Evolutionary conservation across 2,888 invertebrate species (phyloP), one percentile per base, ranked within the genome.

Genomic region (Cerastis rubricosa): DNA sequence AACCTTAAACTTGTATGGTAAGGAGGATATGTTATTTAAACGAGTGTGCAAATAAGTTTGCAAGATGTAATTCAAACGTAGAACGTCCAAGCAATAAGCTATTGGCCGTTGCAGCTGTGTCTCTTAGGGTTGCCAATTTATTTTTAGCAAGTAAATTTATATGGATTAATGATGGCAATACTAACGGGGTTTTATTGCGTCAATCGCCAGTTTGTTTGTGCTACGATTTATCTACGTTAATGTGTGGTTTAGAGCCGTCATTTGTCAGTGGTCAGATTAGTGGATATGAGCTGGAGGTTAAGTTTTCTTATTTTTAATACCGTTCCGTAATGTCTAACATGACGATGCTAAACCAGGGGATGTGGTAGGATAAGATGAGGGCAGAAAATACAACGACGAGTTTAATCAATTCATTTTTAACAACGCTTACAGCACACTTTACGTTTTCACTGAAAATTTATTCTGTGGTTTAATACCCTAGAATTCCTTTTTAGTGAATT

Each of bases 91-190:
- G 94, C 93, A 93, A 94, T 95, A 95, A 94, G 95, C 93, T 95
- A 95, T 94, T 93, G 93, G 93, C 85, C 87, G 90, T 84, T 93
- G 94, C 96, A 96, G 96, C 96, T 96, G 96, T 93, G 92, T 87
- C 85, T 80, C 83, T 88, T 92, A 96, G 95, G 96, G 96, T 90
- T 96, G 95, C 93, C 95, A 95, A 93, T 88, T 92, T 96, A 95
- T 95, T 93, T 95, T 93, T 94, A 94, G 95, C 92, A 90, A 85
- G 90, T 91, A 91, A 93, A 95, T 95, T 93, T 94, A 93, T 93
- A 91, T 89, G 92, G 94, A 95, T 95, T 95, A 95, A 93, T 93
- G 85, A 89, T 88, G 87, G 89, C 88, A 86, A 90, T 92, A 91
- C 90, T 93, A 92, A 94, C 89, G 85, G 90, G 91, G 91, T 89